These are phyloP conservation scores for Pogonocichla stellata DNA, from an alignment of 2,113 vertebrate species.

Conservation along the genomic window DNA sequence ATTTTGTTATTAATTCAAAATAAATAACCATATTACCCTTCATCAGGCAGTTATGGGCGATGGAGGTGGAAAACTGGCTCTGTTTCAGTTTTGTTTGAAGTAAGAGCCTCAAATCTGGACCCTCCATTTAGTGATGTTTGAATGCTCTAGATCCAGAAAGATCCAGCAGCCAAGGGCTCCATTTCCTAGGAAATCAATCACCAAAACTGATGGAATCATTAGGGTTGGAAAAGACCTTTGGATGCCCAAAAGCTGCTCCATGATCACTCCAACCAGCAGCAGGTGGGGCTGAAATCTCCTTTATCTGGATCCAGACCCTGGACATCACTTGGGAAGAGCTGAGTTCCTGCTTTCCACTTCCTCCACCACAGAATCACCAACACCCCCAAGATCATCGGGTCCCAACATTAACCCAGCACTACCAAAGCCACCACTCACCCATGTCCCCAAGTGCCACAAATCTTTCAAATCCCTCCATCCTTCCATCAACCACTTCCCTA, in stretches of 20 bases:
- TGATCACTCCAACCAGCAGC: background rate
- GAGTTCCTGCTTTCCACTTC: background rate
- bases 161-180: background rate
- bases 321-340: background rate
- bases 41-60: background rate
- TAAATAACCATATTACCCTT: background rate
- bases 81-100: background rate
- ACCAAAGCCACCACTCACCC: background rate
- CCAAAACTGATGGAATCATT: background rate
- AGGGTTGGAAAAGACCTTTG: background rate
- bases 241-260: background rate
- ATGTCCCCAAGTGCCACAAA: background rate
- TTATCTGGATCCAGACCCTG: background rate
- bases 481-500: background rate
- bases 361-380: background rate
- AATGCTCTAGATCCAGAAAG: rapidly evolving
- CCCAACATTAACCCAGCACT: background rate
- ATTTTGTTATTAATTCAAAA: background rate
- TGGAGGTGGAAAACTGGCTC: background rate
- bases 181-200: background rate
- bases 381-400: background rate
- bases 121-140: background rate
- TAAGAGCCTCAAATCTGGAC: background rate
- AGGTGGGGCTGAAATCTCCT: background rate
- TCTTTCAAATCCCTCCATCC: background rate